Evolutionary conservation across 23 tunicate genomes (phyloP).

Genomic region (Trididemnum miniatum): DNA sequence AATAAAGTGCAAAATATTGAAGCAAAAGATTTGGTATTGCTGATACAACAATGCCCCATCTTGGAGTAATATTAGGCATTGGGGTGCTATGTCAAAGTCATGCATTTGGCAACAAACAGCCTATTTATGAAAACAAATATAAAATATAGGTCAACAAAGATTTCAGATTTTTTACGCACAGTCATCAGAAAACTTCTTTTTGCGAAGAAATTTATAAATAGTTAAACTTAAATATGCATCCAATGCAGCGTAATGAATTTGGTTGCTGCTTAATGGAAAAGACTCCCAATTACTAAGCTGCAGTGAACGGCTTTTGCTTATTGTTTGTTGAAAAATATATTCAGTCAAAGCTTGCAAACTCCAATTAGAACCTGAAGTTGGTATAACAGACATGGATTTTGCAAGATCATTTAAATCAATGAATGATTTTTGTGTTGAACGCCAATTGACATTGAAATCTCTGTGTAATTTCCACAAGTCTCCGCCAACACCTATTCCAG

Average conservation of each 20-base stretch:
- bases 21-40: too few relatives aligned
- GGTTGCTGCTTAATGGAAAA: constrained; percentile 5
- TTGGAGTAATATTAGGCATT: too few relatives aligned
- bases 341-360: not conserved
- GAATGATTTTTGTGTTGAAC: not conserved
- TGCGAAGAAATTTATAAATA: not conserved
- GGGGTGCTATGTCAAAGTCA: too few relatives aligned
- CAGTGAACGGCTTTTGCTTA: not conserved
- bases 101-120: too few relatives aligned
- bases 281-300: constrained; percentile 19
- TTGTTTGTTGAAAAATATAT: not conserved
- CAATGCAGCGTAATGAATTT: constrained; percentile 22
- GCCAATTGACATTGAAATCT: constrained; percentile 1
- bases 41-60: too few relatives aligned
- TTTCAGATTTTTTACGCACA: too few relatives aligned
- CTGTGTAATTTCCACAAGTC: constrained; percentile 16
- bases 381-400: not conserved
- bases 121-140: too few relatives aligned
- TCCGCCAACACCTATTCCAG: constrained; percentile 2
- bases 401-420: constrained; percentile 13
- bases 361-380: not conserved
- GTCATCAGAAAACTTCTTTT: constrained; percentile 2
- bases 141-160: too few relatives aligned
- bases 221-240: constrained; percentile 23
- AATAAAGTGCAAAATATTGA: too few relatives aligned